These are phyloP conservation scores for Hipposideros armiger DNA, from an alignment of 2,113 vertebrate genomes.

Conservation along the genomic window DNA sequence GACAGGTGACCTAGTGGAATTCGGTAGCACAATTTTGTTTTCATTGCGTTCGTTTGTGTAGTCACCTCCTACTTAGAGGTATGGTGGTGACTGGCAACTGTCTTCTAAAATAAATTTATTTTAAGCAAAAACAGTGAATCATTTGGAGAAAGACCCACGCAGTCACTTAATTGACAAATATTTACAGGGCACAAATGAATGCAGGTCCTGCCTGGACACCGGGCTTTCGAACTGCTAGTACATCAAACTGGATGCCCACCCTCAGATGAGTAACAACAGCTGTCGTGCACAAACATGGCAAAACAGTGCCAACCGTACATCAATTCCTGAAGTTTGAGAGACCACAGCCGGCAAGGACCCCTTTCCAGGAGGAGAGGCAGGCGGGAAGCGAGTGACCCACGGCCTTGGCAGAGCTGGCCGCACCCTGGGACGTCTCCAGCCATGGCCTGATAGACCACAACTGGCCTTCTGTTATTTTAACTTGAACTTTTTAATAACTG, in stretches of 20 bases:
- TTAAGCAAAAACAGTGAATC: not conserved
- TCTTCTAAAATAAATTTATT: not conserved
- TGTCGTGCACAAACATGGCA: fast-evolving
- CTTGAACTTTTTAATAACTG: not conserved
- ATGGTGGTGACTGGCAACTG: not conserved
- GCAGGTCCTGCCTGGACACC: not conserved
- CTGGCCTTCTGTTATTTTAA: too few relatives aligned
- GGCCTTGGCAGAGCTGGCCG: too few relatives aligned
- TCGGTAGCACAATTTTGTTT: not conserved
- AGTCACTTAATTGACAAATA: not conserved
- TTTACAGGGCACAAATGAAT: fast-evolving
- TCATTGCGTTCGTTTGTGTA: not conserved
- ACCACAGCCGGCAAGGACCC: too few relatives aligned
- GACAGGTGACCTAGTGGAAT: fast-evolving
- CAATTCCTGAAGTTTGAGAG: too few relatives aligned
- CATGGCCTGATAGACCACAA: too few relatives aligned
- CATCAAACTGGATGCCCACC: not conserved
- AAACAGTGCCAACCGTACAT: not conserved
- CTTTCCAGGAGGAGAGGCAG: too few relatives aligned
- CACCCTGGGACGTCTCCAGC: too few relatives aligned
- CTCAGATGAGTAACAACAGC: not conserved
- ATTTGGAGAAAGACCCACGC: not conserved
- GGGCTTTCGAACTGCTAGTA: fast-evolving
- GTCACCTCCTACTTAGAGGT: not conserved
- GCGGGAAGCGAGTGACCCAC: too few relatives aligned